Evolutionary conservation across 2,888 invertebrate species (phyloP).

Genomic region (Perdita meconis): DNA sequence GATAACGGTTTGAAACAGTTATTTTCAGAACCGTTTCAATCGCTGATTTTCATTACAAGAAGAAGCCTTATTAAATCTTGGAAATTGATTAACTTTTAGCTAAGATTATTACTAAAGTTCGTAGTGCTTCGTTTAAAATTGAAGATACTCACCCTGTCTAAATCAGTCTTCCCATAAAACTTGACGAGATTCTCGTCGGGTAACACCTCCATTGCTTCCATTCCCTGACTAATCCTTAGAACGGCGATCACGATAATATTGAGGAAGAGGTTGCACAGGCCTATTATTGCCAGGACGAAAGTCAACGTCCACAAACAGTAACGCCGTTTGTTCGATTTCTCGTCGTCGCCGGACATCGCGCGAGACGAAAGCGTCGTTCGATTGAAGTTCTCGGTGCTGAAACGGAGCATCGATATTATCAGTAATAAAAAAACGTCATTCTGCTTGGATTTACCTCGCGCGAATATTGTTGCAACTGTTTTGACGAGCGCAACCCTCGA

Average conservation of each 20-base stretch:
- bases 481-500: slow-evolving; percentile 69
- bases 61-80: too few species aligned
- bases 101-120: too few species aligned
- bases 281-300: slow-evolving; percentile 88
- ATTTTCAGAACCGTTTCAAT: too few species aligned
- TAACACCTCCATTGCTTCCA: slow-evolving; percentile 94
- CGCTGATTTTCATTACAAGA: too few species aligned
- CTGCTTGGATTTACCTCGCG: slow-evolving; percentile 43
- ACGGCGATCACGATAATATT: slow-evolving; percentile 93
- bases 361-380: slow-evolving; percentile 42
- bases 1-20: too few species aligned
- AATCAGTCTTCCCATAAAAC: slow-evolving; percentile 91
- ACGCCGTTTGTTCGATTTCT: slow-evolving; percentile 75
- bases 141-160: slow-evolving; percentile 90
- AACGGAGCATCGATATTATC: background rate
- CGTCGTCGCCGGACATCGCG: slow-evolving; percentile 49
- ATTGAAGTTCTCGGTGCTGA: slow-evolving; percentile 52
- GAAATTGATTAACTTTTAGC: too few species aligned
- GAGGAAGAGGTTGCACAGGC: slow-evolving; percentile 90
- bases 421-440: too few species aligned
- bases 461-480: slow-evolving; percentile 60
- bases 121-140: too few species aligned
- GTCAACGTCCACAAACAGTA: slow-evolving; percentile 90
- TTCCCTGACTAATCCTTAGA: slow-evolving; percentile 91
- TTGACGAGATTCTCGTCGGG: slow-evolving; percentile 90